Evolutionary conservation across 2,113 vertebrate species (phyloP).

Genomic region (Columbina picui): DNA sequence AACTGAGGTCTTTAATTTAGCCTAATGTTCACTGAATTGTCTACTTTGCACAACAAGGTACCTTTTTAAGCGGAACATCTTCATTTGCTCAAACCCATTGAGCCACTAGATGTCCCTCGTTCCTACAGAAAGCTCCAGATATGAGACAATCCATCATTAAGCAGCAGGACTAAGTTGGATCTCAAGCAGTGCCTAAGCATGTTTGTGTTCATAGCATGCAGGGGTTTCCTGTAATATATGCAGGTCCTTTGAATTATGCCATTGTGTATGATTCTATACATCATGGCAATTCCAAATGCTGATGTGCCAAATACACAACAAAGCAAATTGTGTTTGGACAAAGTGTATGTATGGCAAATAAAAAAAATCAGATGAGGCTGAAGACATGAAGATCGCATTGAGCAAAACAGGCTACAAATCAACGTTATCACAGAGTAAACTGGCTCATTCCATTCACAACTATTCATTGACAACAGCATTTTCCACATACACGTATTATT

Average conservation of each 20-base stretch:
- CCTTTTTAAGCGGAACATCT: not conserved
- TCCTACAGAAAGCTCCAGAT: not conserved
- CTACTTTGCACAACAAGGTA: rapidly evolving
- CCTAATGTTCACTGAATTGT: not conserved
- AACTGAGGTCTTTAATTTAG: not conserved
- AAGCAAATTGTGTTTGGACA: not conserved
- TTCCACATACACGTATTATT: not conserved
- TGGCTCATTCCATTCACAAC: not conserved
- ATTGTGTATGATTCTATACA: not conserved
- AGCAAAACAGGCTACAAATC: not conserved
- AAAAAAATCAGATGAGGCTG: not conserved
- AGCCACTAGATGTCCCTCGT: constrained; percentile 55
- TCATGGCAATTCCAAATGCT: not conserved
- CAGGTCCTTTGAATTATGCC: not conserved
- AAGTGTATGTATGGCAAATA: not conserved
- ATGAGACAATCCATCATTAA: not conserved
- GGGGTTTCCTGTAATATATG: not conserved
- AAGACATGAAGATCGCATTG: not conserved
- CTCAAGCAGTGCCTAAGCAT: not conserved
- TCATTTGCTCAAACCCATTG: not conserved
- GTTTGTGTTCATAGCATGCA: not conserved
- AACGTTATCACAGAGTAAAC: not conserved
- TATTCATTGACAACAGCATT: not conserved
- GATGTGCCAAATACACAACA: not conserved
- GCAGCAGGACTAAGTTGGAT: not conserved